Evolutionary conservation across 2,797 vertebrate species (phyloP).

Genomic region (Mus spretus): DNA sequence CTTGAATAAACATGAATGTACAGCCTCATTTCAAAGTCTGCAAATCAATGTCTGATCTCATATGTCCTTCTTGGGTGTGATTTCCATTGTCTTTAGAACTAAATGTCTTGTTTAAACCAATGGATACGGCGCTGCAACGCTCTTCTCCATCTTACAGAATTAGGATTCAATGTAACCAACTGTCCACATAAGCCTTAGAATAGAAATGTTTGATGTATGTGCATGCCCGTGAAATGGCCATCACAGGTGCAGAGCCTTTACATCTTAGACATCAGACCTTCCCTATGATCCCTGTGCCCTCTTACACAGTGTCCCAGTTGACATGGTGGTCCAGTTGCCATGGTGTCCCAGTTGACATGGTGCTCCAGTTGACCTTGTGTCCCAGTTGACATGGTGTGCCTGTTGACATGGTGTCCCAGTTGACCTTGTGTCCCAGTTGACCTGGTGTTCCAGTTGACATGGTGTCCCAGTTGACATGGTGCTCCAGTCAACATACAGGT

Average conservation of each 20-base stretch:
- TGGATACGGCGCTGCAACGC: not conserved
- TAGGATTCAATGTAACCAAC: not conserved
- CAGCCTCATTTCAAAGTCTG: constrained; percentile 7
- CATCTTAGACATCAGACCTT: not conserved
- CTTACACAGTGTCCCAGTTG: not conserved
- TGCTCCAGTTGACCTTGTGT: not conserved
- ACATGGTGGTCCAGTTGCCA: too few relatives aligned
- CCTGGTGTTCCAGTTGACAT: too few relatives aligned
- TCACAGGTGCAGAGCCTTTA: not conserved
- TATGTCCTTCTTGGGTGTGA: constrained; percentile 1
- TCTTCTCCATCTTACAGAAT: not conserved
- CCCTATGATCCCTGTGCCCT: not conserved
- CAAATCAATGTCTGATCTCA: not conserved
- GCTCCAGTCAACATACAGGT: not conserved
- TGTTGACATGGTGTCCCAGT: too few relatives aligned
- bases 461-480: not conserved
- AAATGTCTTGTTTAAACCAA: not conserved
- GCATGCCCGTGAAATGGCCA: not conserved
- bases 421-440: not conserved
- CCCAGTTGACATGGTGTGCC: not conserved
- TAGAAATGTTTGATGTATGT: not conserved
- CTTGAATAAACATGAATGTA: constrained; percentile 20
- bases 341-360: not conserved
- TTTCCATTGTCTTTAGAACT: constrained; percentile 8
- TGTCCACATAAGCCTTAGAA: not conserved